phyloP scores from a whole-genome alignment of 2,888 invertebrate species.

The Diaperis boleti region DNA sequence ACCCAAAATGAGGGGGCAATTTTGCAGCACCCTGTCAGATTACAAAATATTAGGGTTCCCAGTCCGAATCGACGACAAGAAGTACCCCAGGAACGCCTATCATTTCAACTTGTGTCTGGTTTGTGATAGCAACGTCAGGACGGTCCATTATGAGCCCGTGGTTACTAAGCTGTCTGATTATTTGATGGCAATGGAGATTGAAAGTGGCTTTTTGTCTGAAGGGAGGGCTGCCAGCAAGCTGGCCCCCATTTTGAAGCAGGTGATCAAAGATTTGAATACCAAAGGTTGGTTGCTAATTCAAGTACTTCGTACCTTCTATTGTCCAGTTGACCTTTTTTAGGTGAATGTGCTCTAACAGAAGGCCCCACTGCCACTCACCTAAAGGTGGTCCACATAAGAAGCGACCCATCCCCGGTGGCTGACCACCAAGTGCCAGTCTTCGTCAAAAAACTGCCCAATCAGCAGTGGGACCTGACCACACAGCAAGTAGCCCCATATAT shows the following conservation, averaged over 20 bases:
- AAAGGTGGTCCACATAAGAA: conserved; percentile 85
- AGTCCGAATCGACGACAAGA: conserved; percentile 87
- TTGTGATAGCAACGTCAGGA: conserved; percentile 89
- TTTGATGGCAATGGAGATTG: conserved; percentile 89
- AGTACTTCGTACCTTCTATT: too few relatives aligned
- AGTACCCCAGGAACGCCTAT: conserved; percentile 93
- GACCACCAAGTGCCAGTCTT: conserved; percentile 94
- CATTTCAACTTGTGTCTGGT: conserved; percentile 96
- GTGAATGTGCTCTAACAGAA: conserved; percentile 71
- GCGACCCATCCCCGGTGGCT: conserved; percentile 83
- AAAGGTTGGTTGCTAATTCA: too few relatives aligned
- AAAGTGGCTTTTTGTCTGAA: conserved; percentile 84
- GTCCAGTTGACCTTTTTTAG: conserved; percentile 51
- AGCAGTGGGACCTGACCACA: conserved; percentile 94
- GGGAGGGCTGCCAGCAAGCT: conserved; percentile 75
- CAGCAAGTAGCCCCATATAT: conserved; percentile 90
- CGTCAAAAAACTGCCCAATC: conserved; percentile 60
- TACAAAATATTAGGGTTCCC: conserved; percentile 95
- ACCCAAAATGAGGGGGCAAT: too few relatives aligned
- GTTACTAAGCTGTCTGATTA: conserved; percentile 95
- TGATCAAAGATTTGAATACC: conserved; percentile 85
- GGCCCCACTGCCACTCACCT: conserved; percentile 90
- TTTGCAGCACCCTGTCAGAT: conserved; percentile 75
- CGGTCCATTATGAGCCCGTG: conserved; percentile 93
- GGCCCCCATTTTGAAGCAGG: conserved; percentile 81